phyloP scores from a whole-genome alignment of 2,888 invertebrate genomes.

The Acleris laterana region DNA sequence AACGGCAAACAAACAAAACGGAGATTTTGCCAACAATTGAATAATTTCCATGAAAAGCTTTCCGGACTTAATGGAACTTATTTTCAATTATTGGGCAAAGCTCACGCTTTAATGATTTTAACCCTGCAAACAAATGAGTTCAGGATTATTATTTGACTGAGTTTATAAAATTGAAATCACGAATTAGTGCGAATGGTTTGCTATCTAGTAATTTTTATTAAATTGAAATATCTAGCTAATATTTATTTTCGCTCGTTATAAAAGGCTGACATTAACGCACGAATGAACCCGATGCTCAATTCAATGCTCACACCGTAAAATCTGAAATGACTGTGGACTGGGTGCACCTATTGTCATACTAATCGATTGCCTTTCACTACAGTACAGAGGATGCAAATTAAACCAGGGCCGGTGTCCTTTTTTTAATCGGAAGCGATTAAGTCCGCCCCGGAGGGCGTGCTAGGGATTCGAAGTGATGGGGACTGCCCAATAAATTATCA shows the following conservation, averaged over 20 bases:
- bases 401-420: constrained; percentile 53
- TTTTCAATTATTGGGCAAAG: constrained; percentile 12
- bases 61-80: constrained; percentile 22
- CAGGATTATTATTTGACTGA: background rate
- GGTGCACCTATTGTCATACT: constrained; percentile 52
- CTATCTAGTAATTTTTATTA: background rate
- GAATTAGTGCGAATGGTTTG: background rate
- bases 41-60: constrained; percentile 21
- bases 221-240: constrained; percentile 1
- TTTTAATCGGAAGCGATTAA: constrained; percentile 57
- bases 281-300: constrained; percentile 31
- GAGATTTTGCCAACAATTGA: constrained; percentile 32
- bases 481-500: constrained; percentile 49
- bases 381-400: constrained; percentile 59
- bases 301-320: constrained; percentile 32
- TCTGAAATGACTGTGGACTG: constrained; percentile 32
- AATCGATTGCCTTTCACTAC: constrained; percentile 52
- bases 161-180: constrained; percentile 3
- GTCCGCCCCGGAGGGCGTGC: constrained; percentile 43
- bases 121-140: constrained; percentile 6
- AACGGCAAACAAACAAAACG: constrained; percentile 45
- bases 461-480: constrained; percentile 42
- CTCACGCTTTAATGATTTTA: constrained; percentile 7
- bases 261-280: constrained; percentile 26
- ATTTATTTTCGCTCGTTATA: background rate